A percentile compares a stretch with the other conserved stretches of the same genome.
Conservation (phyloP, 2,797 vertebrate species). For the Lacerta bilineata region DNA sequence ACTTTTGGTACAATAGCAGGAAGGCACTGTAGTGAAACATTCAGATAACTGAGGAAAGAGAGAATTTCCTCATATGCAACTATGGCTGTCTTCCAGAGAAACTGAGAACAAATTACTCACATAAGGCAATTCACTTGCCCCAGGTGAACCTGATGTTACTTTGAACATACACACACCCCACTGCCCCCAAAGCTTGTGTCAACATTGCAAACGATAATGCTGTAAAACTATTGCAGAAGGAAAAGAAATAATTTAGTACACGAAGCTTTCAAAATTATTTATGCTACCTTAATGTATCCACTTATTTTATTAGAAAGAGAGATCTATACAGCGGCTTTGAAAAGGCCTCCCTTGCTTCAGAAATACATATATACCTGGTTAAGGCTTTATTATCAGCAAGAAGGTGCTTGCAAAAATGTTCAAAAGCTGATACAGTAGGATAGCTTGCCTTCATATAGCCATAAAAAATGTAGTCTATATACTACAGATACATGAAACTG, state of each 20-base stretch:
- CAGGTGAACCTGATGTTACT: slow-evolving; percentile 57
- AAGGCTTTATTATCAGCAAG: slow-evolving; percentile 51
- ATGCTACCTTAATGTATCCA: slow-evolving; percentile 43
- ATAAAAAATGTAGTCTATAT: slow-evolving; percentile 37
- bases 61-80: slow-evolving; percentile 81
- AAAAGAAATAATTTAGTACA: slow-evolving; percentile 71
- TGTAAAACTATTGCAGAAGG: slow-evolving; percentile 57
- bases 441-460: slow-evolving; percentile 54
- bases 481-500: slow-evolving; percentile 36
- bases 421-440: slow-evolving; percentile 43
- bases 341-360: slow-evolving; percentile 4
- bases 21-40: slow-evolving; percentile 84
- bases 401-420: slow-evolving; percentile 9
- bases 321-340: slow-evolving; percentile 3
- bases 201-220: slow-evolving; percentile 55
- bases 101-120: slow-evolving; percentile 74
- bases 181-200: not conserved
- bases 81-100: slow-evolving; percentile 79
- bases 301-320: slow-evolving; percentile 46
- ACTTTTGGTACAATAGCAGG: slow-evolving; percentile 82
- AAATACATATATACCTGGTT: slow-evolving; percentile 62
- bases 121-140: slow-evolving; percentile 60
- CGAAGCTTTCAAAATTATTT: slow-evolving; percentile 49
- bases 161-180: not conserved
- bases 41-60: slow-evolving; percentile 83